Base-by-base conservation (phyloP, 2,888 invertebrate genomes). In the Hyposoter dolosus region DNA sequence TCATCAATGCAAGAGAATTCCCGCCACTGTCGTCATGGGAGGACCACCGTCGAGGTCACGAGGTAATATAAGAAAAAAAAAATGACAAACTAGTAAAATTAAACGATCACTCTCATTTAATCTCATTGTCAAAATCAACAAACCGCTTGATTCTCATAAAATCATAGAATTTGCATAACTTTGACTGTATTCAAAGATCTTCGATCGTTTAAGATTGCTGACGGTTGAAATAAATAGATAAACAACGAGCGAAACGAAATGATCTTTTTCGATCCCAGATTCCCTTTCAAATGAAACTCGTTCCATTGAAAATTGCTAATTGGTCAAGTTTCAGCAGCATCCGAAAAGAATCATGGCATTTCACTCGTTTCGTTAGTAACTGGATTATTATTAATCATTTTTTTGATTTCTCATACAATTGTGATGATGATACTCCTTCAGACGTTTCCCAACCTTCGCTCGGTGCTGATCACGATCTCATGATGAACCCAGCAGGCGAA, bases 1-100 rank as follows among this genome's bases (percentile, higher is more conserved):
- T 93, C 99, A 99, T 94, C 97, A 97, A 86, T 99, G 99, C 94
- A 96, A 97, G 92, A 96, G 97, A 89, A 97, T 98, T 85, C 98
- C 98, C 68, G 97, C 97, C 10, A 96, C 96, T 3, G 96, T 98
- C 89, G 95, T 98, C 68, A 96, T 98, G 94, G 96, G 97, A 93
- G 96, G 96, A 81, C 96, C 96, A 66, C 95, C 96, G 4, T 95
- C 96, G 23, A 94, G 96, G 88, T 96, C 96, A 0, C 95, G 97
- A 95, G 97, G 97, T 96, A 90, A 90, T 86, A 75, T 28, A 28
- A 23, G 15, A 47, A 45, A n/a, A 35, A n/a, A 35, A 75, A 35
- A 19, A 40, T 40, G 40, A 5, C 56, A 74, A 56, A 47, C 4
- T 45, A 19, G 5, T 17, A 1, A 40, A 65, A 32, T 35, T 17